phyloP scores from a whole-genome alignment of 2,113 vertebrate species.

The Vidua chalybeata region DNA sequence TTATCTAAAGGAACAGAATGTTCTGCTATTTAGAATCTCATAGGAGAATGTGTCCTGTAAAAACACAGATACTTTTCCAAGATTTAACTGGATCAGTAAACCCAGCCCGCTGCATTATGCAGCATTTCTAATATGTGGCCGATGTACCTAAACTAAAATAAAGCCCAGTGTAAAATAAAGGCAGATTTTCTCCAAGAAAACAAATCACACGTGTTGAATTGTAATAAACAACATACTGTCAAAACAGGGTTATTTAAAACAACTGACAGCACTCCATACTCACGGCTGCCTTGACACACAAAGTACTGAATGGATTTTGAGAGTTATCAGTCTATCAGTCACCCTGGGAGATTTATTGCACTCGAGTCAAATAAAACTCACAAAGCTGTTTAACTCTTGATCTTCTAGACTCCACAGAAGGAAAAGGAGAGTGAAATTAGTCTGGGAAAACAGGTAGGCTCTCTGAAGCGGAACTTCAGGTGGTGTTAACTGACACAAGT shows the following conservation, averaged over 20 bases:
- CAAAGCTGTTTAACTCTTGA: slow-evolving; percentile 51
- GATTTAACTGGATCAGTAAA: slow-evolving; percentile 12
- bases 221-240: slow-evolving; percentile 39
- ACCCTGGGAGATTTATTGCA: slow-evolving; percentile 53
- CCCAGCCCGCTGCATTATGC: not conserved
- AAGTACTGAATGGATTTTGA: slow-evolving; percentile 13
- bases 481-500: not conserved
- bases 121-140: slow-evolving; percentile 17
- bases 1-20: slow-evolving; percentile 8
- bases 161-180: not conserved
- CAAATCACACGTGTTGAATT: not conserved
- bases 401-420: not conserved
- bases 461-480: slow-evolving; percentile 18
- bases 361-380: slow-evolving; percentile 41
- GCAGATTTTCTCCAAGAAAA: slow-evolving; percentile 50
- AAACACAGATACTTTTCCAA: slow-evolving; percentile 12
- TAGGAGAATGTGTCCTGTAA: not conserved
- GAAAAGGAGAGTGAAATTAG: slow-evolving; percentile 19
- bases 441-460: slow-evolving; percentile 13
- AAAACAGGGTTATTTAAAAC: slow-evolving; percentile 39
- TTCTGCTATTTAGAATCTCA: not conserved
- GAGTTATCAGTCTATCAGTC: slow-evolving; percentile 61
- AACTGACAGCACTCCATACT: not conserved
- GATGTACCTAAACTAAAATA: not conserved
- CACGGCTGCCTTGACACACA: slow-evolving; percentile 16